Evolutionary conservation across 2,888 invertebrate species (phyloP).

Genomic region (Cryptus armator): DNA sequence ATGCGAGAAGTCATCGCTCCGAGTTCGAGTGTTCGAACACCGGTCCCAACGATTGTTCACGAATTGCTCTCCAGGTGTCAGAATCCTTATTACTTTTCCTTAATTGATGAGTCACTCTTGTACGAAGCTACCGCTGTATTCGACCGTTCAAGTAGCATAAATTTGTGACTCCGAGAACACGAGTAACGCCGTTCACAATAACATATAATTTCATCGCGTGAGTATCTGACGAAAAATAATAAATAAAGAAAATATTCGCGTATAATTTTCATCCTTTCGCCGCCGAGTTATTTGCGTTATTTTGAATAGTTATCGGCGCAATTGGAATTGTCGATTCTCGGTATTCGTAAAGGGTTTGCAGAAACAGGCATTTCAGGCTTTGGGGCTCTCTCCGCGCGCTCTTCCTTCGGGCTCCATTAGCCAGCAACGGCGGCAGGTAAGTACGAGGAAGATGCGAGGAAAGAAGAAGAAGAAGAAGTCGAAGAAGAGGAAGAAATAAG

Average conservation of each 20-base stretch:
- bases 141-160: neutral
- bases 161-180: neutral
- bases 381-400: neutral
- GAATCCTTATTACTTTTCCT: slow-evolving; percentile 16
- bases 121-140: slow-evolving; percentile 2
- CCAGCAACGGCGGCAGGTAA: slow-evolving; percentile 65
- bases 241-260: slow-evolving; percentile 1
- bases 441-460: slow-evolving; percentile 49
- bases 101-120: slow-evolving; percentile 46
- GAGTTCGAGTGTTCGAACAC: slow-evolving; percentile 6
- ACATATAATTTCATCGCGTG: slow-evolving; percentile 24
- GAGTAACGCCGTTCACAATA: neutral
- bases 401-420: slow-evolving; percentile 66
- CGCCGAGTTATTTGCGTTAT: neutral
- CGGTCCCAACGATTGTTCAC: slow-evolving; percentile 42
- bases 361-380: slow-evolving; percentile 63
- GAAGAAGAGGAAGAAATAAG: slow-evolving; percentile 20
- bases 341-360: slow-evolving; percentile 51
- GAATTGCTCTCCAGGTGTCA: slow-evolving; percentile 55
- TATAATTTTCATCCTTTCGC: slow-evolving; percentile 36
- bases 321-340: slow-evolving; percentile 63
- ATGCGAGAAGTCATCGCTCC: slow-evolving; percentile 35
- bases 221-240: neutral
- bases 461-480: slow-evolving; percentile 29
- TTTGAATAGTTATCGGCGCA: slow-evolving; percentile 43